Conservation (phyloP, 2,797 vertebrate species). For the Darevskia nairensis region DNA sequence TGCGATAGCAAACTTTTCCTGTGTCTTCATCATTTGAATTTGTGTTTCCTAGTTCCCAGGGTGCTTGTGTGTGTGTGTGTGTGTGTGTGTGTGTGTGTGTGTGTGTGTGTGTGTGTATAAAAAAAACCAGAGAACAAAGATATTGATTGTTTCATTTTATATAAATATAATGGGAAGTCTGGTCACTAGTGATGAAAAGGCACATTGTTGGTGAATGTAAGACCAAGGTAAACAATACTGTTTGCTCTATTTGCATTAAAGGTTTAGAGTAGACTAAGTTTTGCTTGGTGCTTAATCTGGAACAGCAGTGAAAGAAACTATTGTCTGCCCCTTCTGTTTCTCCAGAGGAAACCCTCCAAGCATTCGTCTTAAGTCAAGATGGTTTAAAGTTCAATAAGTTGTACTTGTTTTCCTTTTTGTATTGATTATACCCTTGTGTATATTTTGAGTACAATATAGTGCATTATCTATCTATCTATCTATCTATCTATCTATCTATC, state of each 20-base stretch:
- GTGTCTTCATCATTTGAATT: neutral
- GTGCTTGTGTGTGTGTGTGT: too few species aligned
- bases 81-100: too few species aligned
- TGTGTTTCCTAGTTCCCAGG: neutral
- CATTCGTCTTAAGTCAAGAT: constrained; percentile 3
- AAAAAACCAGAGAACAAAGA: neutral
- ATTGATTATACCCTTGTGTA: too few species aligned
- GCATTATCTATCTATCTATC: too few species aligned
- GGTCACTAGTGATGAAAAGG: neutral
- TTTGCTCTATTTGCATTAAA: neutral
- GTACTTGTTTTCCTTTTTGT: too few species aligned
- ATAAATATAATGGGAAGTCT: neutral
- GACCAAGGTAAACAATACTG: neutral
- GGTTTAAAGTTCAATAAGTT: neutral
- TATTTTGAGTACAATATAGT: too few species aligned
- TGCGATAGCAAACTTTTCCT: neutral
- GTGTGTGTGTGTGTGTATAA: too few species aligned
- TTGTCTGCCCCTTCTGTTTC: neutral
- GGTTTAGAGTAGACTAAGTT: neutral
- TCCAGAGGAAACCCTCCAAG: neutral
- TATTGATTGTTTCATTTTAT: neutral
- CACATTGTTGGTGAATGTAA: neutral
- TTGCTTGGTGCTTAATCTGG: neutral
- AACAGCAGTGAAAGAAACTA: constrained; percentile 9
- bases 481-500: too few species aligned